phyloP scores from a whole-genome alignment of 2,888 invertebrate species.

The Sphaerophoria taeniata region DNA sequence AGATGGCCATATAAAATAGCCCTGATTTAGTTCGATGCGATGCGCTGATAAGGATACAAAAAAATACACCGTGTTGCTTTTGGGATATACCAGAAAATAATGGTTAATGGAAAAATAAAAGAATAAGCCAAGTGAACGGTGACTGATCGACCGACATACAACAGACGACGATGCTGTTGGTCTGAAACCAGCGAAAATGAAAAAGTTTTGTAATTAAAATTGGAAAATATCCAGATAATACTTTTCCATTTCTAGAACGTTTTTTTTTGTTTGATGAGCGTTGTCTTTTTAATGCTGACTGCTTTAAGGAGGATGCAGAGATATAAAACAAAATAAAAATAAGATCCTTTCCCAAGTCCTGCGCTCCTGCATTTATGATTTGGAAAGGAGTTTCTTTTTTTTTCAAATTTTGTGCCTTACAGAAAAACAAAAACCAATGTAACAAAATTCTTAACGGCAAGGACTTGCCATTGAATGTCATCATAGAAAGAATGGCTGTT shows the following conservation, averaged over 20 bases:
- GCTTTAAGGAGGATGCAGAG: neutral
- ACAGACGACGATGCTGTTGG: slow-evolving; percentile 55
- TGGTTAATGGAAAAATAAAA: slow-evolving; percentile 43
- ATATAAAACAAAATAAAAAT: neutral
- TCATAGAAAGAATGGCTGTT: slow-evolving; percentile 21
- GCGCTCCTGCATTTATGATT: neutral
- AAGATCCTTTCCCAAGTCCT: neutral
- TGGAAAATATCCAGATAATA: slow-evolving; percentile 78
- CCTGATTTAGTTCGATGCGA: slow-evolving; percentile 41
- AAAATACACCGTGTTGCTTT: slow-evolving; percentile 28
- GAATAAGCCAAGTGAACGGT: neutral
- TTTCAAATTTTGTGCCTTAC: neutral
- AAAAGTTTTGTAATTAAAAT: slow-evolving; percentile 82
- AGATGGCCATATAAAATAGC: neutral
- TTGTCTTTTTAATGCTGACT: slow-evolving; percentile 38
- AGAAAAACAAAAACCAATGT: slow-evolving; percentile 3
- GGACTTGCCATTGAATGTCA: slow-evolving; percentile 40
- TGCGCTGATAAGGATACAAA: slow-evolving; percentile 16
- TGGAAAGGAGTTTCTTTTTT: neutral
- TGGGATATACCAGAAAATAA: slow-evolving; percentile 45
- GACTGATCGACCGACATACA: neutral
- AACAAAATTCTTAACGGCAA: slow-evolving; percentile 17
- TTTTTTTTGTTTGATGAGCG: slow-evolving; percentile 56
- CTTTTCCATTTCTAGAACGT: slow-evolving; percentile 58
- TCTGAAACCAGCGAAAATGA: slow-evolving; percentile 78